These are phyloP conservation scores for Eubasilissa splendida DNA, from an alignment of 2,888 invertebrate genomes.

Conservation along the genomic window DNA sequence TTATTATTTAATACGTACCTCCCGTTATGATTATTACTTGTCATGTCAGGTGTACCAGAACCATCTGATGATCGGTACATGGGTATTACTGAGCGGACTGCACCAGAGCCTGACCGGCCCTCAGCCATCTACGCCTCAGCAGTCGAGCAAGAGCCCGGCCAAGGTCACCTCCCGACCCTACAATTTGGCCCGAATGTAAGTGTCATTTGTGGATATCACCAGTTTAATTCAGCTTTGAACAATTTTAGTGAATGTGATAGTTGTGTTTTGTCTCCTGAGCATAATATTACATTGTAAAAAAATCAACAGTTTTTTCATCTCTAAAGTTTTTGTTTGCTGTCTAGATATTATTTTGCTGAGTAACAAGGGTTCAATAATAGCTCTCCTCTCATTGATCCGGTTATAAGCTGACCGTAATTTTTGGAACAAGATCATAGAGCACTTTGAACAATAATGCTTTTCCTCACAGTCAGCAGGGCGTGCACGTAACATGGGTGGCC, in stretches of 20 bases:
- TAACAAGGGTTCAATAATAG: too few species aligned
- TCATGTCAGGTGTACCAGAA: slow-evolving; percentile 85
- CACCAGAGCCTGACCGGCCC: slow-evolving; percentile 84
- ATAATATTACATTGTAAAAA: too few species aligned
- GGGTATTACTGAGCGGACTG: slow-evolving; percentile 89
- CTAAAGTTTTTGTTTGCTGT: too few species aligned
- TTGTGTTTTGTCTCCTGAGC: too few species aligned
- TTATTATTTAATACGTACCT: neutral
- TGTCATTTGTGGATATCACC: slow-evolving; percentile 42
- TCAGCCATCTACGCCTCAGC: slow-evolving; percentile 63
- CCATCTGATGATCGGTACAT: slow-evolving; percentile 89
- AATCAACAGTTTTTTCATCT: too few species aligned
- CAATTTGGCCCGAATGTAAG: slow-evolving; percentile 70
- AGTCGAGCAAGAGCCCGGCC: slow-evolving; percentile 68
- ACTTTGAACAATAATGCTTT: neutral
- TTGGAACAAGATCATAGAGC: too few species aligned
- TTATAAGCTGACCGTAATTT: too few species aligned
- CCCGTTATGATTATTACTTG: slow-evolving; percentile 9
- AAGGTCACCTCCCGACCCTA: slow-evolving; percentile 67
- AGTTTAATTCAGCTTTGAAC: neutral
- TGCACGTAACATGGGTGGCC: slow-evolving; percentile 91
- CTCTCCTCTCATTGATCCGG: too few species aligned
- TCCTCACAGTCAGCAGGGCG: slow-evolving; percentile 82
- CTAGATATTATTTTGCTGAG: too few species aligned
- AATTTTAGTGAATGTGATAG: too few species aligned